Evolutionary conservation across 2,888 invertebrate species (phyloP).

Genomic region (Apotomis betuletana): DNA sequence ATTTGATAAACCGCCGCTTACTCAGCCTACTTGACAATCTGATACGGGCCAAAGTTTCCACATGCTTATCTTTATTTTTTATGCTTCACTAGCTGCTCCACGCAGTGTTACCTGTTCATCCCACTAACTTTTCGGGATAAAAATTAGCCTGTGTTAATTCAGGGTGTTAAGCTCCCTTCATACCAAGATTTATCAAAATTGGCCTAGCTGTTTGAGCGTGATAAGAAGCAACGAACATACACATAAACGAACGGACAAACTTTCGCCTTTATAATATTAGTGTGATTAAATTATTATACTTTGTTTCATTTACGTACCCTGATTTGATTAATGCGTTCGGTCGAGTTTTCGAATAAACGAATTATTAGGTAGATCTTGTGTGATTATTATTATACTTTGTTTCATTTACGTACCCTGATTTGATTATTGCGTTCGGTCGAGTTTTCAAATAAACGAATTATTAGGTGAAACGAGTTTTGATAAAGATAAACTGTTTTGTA

Average conservation of each 20-base stretch:
- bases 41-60: background rate
- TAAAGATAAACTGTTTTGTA: background rate
- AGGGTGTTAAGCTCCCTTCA: too few species aligned
- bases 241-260: too few species aligned
- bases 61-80: background rate
- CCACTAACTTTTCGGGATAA: too few species aligned
- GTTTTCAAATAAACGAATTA: background rate
- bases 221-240: too few species aligned
- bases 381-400: background rate
- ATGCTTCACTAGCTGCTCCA: too few species aligned
- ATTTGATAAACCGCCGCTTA: constrained; percentile 32
- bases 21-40: background rate
- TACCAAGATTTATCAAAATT: too few species aligned
- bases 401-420: background rate
- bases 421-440: background rate
- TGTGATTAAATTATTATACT: too few species aligned
- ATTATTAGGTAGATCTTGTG: background rate
- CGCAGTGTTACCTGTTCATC: too few species aligned
- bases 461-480: background rate
- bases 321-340: background rate
- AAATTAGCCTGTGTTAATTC: too few species aligned
- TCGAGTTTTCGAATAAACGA: background rate
- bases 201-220: too few species aligned
- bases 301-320: background rate
- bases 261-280: too few species aligned